phyloP scores from a whole-genome alignment of 2,888 invertebrate genomes.

The Pristionchus arcanus region DNA sequence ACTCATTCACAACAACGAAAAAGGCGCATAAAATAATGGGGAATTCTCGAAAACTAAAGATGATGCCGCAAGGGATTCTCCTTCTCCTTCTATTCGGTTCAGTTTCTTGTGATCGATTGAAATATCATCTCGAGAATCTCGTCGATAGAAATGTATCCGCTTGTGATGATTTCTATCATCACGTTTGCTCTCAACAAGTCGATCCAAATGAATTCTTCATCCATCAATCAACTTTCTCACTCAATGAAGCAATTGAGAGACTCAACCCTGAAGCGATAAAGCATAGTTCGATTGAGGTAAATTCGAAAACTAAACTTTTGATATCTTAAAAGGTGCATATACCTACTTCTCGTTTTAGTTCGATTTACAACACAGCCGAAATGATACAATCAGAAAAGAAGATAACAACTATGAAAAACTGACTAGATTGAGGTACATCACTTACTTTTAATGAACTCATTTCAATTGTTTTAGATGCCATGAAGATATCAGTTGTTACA shows the following conservation, averaged over 20 bases:
- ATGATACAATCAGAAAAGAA: not conserved
- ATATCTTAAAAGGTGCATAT: not conserved
- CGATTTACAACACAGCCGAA: not conserved
- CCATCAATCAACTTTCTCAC: not conserved
- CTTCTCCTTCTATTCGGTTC: not conserved
- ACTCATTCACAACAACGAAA: no score
- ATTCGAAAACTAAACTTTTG: no score
- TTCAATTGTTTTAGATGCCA: not conserved
- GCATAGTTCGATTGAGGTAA: not conserved
- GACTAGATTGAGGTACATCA: not conserved
- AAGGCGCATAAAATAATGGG: no score
- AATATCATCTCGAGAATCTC: slow-evolving; percentile 14
- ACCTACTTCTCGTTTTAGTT: not conserved
- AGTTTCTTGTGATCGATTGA: not conserved
- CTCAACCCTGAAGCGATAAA: not conserved
- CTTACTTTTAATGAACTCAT: not conserved
- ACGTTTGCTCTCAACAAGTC: slow-evolving; percentile 8
- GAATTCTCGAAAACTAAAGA: not conserved
- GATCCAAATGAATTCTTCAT: slow-evolving; percentile 10
- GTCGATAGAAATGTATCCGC: not conserved
- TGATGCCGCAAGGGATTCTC: not conserved
- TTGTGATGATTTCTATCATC: slow-evolving; percentile 32
- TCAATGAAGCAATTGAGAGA: not conserved
- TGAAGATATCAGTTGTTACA: not conserved
- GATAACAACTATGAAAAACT: not conserved